These are phyloP conservation scores for Orthonyx spaldingii DNA, from an alignment of 2,113 vertebrate species.

Conservation along the genomic window DNA sequence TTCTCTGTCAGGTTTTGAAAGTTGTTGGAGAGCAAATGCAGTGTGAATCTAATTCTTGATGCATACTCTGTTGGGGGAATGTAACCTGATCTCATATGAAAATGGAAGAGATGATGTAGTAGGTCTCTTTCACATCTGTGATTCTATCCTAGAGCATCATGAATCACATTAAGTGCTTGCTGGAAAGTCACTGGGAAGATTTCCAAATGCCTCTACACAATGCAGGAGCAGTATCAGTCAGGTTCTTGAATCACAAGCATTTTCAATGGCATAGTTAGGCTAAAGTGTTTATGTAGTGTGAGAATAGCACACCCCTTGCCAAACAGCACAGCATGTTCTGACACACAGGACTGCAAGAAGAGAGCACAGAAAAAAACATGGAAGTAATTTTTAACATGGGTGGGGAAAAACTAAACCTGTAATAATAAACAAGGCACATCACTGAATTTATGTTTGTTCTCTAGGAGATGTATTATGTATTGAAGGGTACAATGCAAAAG, in stretches of 20 bases:
- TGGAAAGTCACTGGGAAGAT: slow-evolving; percentile 25
- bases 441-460: background rate
- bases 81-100: background rate
- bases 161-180: background rate
- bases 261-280: background rate
- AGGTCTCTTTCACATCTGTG: background rate
- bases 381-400: background rate
- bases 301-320: background rate
- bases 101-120: background rate
- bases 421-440: background rate
- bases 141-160: background rate
- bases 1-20: background rate
- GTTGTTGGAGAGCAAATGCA: background rate
- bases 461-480: background rate
- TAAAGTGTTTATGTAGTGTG: background rate
- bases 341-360: background rate
- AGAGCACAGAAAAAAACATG: background rate
- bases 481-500: background rate
- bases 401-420: background rate
- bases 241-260: background rate
- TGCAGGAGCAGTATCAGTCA: background rate
- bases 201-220: slow-evolving; percentile 25
- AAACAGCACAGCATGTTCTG: background rate
- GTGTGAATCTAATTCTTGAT: background rate
- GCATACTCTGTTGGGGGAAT: background rate